A percentile compares a stretch with the other conserved stretches of the same genome.
Evolutionary conservation across 2,113 vertebrate species (phyloP).

Genomic region (Brienomyrus brachyistius): DNA sequence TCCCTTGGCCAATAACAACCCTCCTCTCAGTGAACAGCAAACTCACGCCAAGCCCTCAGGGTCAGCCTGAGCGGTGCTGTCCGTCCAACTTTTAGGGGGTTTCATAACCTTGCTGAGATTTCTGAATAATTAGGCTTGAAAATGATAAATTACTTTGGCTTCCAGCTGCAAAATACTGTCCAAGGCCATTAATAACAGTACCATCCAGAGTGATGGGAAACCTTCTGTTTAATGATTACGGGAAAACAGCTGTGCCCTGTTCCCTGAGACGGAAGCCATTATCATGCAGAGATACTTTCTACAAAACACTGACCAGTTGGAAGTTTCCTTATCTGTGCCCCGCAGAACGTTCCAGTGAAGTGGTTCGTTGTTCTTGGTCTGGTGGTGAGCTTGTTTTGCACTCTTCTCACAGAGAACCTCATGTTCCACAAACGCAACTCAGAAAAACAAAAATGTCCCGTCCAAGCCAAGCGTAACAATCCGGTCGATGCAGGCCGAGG

Average conservation of each 20-base stretch:
- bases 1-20: background rate
- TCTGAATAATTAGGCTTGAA: background rate
- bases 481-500: background rate
- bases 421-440: background rate
- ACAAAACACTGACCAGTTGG: conserved; percentile 39
- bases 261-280: conserved; percentile 41
- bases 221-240: conserved; percentile 8
- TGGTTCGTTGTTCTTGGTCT: background rate
- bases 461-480: background rate
- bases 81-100: background rate
- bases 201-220: background rate
- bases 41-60: background rate
- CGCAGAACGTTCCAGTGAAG: background rate
- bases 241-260: conserved; percentile 24
- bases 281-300: conserved; percentile 40
- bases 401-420: background rate
- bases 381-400: background rate
- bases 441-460: background rate
- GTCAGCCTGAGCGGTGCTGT: no score
- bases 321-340: conserved; percentile 24
- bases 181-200: background rate
- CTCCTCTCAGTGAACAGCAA: background rate
- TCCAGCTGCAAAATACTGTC: background rate
- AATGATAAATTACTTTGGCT: background rate
- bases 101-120: background rate